These are phyloP conservation scores for Tryphoninae sp. DNA, from an alignment of 2,888 invertebrate genomes.

Conservation along the genomic window DNA sequence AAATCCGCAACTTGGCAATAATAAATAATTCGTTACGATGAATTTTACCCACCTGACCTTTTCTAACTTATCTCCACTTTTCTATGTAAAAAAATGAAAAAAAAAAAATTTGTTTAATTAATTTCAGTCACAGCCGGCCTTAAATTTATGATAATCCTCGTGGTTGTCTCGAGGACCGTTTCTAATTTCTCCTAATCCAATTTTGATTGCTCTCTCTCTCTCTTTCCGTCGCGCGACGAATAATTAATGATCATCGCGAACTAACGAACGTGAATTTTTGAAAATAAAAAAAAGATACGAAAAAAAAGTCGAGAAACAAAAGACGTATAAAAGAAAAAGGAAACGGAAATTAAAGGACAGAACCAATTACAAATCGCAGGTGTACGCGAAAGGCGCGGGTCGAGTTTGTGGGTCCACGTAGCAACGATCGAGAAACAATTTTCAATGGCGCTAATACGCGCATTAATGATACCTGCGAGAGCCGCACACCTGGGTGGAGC, in stretches of 20 bases:
- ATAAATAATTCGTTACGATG: neutral
- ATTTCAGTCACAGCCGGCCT: neutral
- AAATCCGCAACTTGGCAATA: slow-evolving; percentile 2
- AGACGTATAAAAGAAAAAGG: slow-evolving; percentile 12
- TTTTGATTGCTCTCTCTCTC: slow-evolving; percentile 32
- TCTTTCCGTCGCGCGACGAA: neutral
- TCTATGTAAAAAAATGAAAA: neutral
- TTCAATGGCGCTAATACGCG: slow-evolving; percentile 16
- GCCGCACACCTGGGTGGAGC: slow-evolving; percentile 40
- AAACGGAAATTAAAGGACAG: neutral
- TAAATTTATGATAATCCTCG: neutral
- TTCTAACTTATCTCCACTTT: neutral
- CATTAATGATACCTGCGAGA: slow-evolving; percentile 13
- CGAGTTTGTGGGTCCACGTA: slow-evolving; percentile 9
- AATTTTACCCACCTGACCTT: neutral
- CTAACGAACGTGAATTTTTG: slow-evolving; percentile 18
- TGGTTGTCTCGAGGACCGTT: slow-evolving; percentile 26
- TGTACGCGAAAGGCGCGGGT: slow-evolving; percentile 20
- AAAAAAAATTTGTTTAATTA: neutral
- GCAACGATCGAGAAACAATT: slow-evolving; percentile 49
- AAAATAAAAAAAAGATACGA: neutral
- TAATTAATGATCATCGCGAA: slow-evolving; percentile 41
- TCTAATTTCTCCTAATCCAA: slow-evolving; percentile 43
- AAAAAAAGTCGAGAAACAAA: neutral
- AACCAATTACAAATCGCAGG: slow-evolving; percentile 32